Evolutionary conservation across 1,140 invertebrate genomes (phyloP).

Genomic region (Acromyrmex heyeri): DNA sequence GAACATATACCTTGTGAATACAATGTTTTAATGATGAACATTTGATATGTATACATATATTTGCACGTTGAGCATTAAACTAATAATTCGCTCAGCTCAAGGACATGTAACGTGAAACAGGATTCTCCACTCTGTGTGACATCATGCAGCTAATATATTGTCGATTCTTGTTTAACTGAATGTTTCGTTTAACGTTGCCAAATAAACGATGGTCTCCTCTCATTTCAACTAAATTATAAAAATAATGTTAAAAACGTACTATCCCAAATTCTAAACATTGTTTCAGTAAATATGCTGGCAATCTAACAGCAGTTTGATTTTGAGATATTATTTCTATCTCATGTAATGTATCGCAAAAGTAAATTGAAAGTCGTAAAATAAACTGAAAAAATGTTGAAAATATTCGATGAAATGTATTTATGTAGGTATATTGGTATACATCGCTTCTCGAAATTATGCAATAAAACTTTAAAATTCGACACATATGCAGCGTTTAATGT

Average conservation of each 20-base stretch:
- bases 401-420: not conserved
- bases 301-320: not conserved
- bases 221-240: not conserved
- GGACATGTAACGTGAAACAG: slow-evolving; percentile 45
- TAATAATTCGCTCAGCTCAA: slow-evolving; percentile 62
- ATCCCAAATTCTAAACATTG: not conserved
- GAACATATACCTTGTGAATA: not conserved
- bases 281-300: not conserved
- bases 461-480: not conserved
- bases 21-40: not conserved
- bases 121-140: slow-evolving; percentile 53
- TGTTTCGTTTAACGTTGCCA: not conserved
- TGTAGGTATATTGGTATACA: not conserved
- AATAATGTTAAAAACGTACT: not conserved
- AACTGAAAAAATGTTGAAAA: not conserved
- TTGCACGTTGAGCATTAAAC: not conserved
- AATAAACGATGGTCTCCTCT: too few relatives aligned
- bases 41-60: not conserved
- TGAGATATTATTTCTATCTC: not conserved
- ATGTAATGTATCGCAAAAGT: not conserved
- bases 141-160: slow-evolving; percentile 28
- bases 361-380: not conserved
- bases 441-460: not conserved
- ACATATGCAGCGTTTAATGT: not conserved
- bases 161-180: slow-evolving; percentile 3